phyloP scores from a whole-genome alignment of 2,797 vertebrate genomes.

The Sebastes taczanowskii region DNA sequence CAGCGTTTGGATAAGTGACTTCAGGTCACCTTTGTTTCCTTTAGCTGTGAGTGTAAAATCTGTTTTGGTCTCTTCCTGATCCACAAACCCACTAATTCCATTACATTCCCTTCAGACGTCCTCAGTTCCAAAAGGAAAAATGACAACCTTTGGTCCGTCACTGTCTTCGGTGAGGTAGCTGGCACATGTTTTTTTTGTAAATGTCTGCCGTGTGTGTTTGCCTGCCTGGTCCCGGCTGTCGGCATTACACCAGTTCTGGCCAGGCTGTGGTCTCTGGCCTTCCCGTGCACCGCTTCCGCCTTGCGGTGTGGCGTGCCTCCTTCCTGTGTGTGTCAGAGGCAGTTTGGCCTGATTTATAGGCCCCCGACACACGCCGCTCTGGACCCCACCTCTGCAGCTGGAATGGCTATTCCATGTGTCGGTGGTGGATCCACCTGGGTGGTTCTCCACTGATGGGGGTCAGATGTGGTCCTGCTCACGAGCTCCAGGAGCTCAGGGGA shows the following conservation, averaged over 20 bases:
- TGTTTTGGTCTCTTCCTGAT: constrained; percentile 25
- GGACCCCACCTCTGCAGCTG: constrained; percentile 75
- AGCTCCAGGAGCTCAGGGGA: constrained; percentile 67
- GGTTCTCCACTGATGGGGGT: constrained; percentile 81
- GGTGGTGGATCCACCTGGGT: constrained; percentile 80
- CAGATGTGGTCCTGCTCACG: constrained; percentile 75
- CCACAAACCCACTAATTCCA: constrained; percentile 35
- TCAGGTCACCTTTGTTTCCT: background rate
- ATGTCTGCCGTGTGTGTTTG: constrained; percentile 57
- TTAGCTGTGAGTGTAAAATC: constrained; percentile 10
- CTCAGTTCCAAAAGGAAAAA: constrained; percentile 33
- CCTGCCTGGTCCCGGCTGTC: constrained; percentile 45
- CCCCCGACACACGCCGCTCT: constrained; percentile 69
- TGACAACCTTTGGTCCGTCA: constrained; percentile 26
- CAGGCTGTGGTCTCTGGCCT: constrained; percentile 70
- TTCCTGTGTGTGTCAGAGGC: constrained; percentile 80
- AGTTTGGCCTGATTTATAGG: constrained; percentile 82
- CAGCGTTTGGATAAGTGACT: constrained; percentile 1
- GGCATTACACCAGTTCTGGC: constrained; percentile 56
- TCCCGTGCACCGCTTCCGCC: constrained; percentile 62
- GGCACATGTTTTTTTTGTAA: constrained; percentile 44
- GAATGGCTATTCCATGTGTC: constrained; percentile 84
- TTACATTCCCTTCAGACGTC: constrained; percentile 40
- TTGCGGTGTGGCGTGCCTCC: constrained; percentile 72
- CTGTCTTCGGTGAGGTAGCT: constrained; percentile 36